A percentile compares a stretch with the other conserved stretches of the same genome.
These are phyloP conservation scores for Zosterops hypoxanthus DNA, from an alignment of 2,113 vertebrate genomes.

Conservation along the genomic window DNA sequence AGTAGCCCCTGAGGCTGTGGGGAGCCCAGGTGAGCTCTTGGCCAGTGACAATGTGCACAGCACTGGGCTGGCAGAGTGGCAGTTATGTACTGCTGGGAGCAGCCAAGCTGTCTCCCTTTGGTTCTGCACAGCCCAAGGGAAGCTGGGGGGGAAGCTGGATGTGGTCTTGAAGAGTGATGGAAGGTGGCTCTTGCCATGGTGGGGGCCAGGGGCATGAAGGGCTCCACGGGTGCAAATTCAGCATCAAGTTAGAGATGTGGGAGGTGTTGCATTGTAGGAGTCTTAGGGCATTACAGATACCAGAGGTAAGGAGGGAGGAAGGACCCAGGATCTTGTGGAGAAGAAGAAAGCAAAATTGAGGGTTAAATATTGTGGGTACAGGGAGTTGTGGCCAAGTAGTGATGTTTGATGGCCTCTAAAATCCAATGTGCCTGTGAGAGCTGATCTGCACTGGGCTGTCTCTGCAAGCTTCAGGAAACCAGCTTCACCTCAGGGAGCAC, in stretches of 20 bases:
- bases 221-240: not conserved
- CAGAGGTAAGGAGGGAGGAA: not conserved
- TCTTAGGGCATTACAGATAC: not conserved
- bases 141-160: not conserved
- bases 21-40: not conserved
- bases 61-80: not conserved
- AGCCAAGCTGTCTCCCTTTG: not conserved
- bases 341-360: not conserved
- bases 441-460: not conserved
- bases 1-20: not conserved
- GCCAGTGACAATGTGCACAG: fast-evolving
- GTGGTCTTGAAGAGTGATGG: not conserved
- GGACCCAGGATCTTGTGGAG: not conserved
- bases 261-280: not conserved
- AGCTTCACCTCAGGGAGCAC: not conserved
- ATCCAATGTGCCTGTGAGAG: not conserved
- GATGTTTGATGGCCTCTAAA: not conserved
- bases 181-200: not conserved
- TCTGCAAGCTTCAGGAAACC: not conserved
- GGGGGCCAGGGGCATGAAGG: fast-evolving
- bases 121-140: not conserved
- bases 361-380: not conserved
- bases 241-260: not conserved
- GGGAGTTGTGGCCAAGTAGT: not conserved
- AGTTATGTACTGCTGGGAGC: not conserved